A percentile compares a stretch with the other conserved stretches of the same genome.
Evolutionary conservation across 2,888 invertebrate species (phyloP).

Genomic region (Drosophila bunnanda): DNA sequence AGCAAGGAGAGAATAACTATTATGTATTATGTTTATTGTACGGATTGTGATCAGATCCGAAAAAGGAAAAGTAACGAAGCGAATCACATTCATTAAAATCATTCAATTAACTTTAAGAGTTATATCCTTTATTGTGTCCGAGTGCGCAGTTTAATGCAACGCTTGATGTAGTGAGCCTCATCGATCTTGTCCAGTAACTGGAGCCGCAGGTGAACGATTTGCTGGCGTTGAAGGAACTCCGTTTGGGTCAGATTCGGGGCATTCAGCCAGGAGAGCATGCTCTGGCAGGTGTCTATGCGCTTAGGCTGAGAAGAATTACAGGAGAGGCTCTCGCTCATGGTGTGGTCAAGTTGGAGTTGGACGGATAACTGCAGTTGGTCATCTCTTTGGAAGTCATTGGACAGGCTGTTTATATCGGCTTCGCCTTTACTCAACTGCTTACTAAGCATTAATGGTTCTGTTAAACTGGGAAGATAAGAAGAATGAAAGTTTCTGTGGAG

Average conservation of each 20-base stretch:
- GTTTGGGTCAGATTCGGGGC: constrained; percentile 19
- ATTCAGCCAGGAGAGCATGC: constrained; percentile 27
- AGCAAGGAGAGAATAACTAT: constrained; percentile 52
- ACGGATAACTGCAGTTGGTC: background rate
- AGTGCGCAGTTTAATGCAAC: constrained; percentile 1
- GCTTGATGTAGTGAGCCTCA: constrained; percentile 35
- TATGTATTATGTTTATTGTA: constrained; percentile 74
- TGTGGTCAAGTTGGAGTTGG: background rate
- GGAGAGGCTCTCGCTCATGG: background rate
- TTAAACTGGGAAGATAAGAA: background rate
- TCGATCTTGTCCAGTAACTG: constrained; percentile 39
- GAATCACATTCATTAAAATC: constrained; percentile 64
- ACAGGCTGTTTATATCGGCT: background rate
- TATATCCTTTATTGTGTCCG: constrained; percentile 9
- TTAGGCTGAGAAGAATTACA: background rate
- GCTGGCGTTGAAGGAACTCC: constrained; percentile 16
- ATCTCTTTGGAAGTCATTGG: background rate
- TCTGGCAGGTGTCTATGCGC: background rate
- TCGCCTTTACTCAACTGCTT: background rate
- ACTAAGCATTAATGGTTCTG: background rate
- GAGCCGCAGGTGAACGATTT: constrained; percentile 8
- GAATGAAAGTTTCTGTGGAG: background rate
- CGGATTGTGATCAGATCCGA: constrained; percentile 59
- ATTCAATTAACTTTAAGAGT: constrained; percentile 39
- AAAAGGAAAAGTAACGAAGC: constrained; percentile 53